These are phyloP conservation scores for Ennomos fuscantarius DNA, from an alignment of 2,888 invertebrate species.

Conservation along the genomic window DNA sequence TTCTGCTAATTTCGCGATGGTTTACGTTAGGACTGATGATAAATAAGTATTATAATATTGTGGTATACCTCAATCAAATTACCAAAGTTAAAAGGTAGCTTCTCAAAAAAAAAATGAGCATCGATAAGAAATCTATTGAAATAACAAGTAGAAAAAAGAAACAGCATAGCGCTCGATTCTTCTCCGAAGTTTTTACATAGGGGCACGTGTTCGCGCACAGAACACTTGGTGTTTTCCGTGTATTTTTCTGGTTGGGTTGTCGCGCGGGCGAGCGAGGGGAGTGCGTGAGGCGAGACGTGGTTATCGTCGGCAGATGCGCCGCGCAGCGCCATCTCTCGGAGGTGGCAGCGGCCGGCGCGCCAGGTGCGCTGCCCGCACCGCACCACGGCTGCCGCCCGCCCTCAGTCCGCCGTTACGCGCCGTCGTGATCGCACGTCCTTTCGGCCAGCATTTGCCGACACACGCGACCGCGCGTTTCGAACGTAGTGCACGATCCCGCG, in stretches of 20 bases:
- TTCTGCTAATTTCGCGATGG: too few relatives aligned
- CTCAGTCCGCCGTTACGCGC: constrained; percentile 83
- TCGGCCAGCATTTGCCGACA: constrained; percentile 64
- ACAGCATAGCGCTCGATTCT: constrained; percentile 61
- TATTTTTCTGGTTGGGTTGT: constrained; percentile 76
- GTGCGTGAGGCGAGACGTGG: constrained; percentile 52
- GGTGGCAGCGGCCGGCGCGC: constrained; percentile 58
- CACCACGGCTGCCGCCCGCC: constrained; percentile 78
- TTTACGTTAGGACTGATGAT: too few relatives aligned
- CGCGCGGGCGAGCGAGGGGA: constrained; percentile 47
- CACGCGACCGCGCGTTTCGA: constrained; percentile 82
- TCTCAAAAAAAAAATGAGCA: too few relatives aligned
- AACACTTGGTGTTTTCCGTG: constrained; percentile 76
- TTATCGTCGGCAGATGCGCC: constrained; percentile 77
- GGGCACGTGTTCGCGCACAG: constrained; percentile 78
- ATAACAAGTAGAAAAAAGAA: constrained; percentile 47
- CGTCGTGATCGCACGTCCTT: constrained; percentile 69
- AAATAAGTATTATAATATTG: too few relatives aligned
- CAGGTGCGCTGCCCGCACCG: constrained; percentile 78
- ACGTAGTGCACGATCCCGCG: constrained; percentile 79
- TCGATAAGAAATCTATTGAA: too few relatives aligned
- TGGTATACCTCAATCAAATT: too few relatives aligned
- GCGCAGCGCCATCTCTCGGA: constrained; percentile 82
- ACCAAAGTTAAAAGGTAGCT: too few relatives aligned
- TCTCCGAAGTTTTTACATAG: constrained; percentile 70